A percentile compares a stretch with the other conserved stretches of the same genome.
Evolutionary conservation across 2,113 vertebrate species (phyloP).

Genomic region (Platysteira castanea): DNA sequence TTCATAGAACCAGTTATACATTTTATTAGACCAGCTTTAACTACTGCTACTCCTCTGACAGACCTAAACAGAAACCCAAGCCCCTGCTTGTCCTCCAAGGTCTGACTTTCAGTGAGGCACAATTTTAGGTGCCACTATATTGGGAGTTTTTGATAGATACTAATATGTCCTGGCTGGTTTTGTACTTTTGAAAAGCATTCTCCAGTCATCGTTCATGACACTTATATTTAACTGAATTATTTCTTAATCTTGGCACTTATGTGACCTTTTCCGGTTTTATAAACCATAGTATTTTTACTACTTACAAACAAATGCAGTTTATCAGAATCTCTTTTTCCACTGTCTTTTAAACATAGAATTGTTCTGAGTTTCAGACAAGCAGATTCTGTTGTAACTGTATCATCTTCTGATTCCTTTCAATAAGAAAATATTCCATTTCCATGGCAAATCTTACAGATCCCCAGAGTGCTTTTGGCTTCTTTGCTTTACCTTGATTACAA

Average conservation of each 20-base stretch:
- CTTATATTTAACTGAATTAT: neutral
- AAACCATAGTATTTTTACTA: neutral
- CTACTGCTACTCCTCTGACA: neutral
- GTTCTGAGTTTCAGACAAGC: neutral
- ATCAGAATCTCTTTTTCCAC: neutral
- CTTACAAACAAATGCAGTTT: neutral
- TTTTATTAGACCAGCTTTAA: neutral
- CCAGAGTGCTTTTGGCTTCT: neutral
- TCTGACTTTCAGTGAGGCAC: neutral
- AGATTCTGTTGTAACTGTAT: neutral
- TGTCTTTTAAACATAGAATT: neutral
- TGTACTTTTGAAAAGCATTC: neutral
- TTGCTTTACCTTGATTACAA: neutral
- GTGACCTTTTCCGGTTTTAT: neutral
- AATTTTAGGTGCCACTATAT: neutral
- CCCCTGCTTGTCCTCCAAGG: neutral
- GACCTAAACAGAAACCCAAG: neutral
- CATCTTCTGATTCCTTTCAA: neutral
- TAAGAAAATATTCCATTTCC: neutral
- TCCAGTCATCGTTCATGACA: neutral
- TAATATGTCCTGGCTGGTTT: neutral
- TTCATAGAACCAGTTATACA: neutral
- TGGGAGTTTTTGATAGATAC: neutral
- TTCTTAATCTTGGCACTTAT: neutral
- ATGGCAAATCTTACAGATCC: neutral